Evolutionary conservation across 2,888 invertebrate genomes (phyloP), one percentile per base, ranked within the genome.

Genomic region (Caenorhabditis uteleia): DNA sequence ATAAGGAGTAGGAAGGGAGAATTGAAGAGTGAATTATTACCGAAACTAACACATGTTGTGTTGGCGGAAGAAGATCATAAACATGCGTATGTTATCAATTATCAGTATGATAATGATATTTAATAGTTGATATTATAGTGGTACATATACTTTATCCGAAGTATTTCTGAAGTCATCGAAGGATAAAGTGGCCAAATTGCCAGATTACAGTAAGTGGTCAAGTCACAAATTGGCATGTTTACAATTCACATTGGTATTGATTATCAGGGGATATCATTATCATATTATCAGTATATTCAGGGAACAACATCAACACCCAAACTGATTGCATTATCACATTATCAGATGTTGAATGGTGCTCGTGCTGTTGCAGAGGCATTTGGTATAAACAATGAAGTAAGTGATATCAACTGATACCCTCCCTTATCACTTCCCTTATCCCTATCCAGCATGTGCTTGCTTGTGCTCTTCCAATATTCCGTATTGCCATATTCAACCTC

Each of bases 11-110:
- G 60, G 21, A 70, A 70, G 39, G 76, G 74, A 16, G 51, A 65
- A 23, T 60, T 83, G 14, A 72, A 82, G 71, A 66, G 79, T 69
- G 65, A 40, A 21, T 33, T 83, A 16, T 62, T 85, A 16, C 85
- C 85, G 8, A 77, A 81, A 23, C 69, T 86, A 62, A 84, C 82
- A 18, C 75, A 82, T 43, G 79, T 86, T 5, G 82, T 86, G 18
- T 78, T 85, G 73, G 80, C 76, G 4, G 79, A 83, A 31, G 82
- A 82, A 25, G 79, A 85, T 10, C 79, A 83, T 25, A 75, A 70
- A 45, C 79, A 79, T 51, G 77, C 77, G 78, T 78, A 46, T 49
- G 70, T 51, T 38, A 34, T 34, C 21, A 44, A 5, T 20, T 12
- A 8, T 29, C 29, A 25, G 18, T 16, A n/a, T 14, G 6, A 12